These are phyloP conservation scores for Parus major DNA, from an alignment of 2,113 vertebrate genomes.

Conservation along the genomic window DNA sequence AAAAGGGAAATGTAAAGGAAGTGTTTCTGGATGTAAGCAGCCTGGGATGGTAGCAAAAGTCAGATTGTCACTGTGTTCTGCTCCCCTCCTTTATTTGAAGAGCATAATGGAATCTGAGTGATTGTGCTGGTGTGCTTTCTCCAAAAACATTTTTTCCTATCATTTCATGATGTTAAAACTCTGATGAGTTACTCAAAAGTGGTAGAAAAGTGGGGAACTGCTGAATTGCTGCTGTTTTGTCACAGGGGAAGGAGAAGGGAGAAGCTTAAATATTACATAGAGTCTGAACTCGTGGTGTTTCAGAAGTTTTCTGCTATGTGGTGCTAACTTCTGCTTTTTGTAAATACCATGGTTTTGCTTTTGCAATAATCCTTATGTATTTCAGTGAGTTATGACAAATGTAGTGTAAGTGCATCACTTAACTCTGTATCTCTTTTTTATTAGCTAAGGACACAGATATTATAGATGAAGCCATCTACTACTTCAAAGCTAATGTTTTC, in stretches of 20 bases:
- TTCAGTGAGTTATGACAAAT: background rate
- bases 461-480: slow-evolving; percentile 97
- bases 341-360: background rate
- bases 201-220: background rate
- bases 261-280: background rate
- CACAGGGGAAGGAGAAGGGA: background rate
- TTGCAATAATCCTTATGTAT: background rate
- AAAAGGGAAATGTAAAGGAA: background rate
- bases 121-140: background rate
- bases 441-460: slow-evolving; percentile 93
- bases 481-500: slow-evolving; percentile 99
- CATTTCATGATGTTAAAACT: background rate
- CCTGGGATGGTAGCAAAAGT: background rate
- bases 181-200: background rate
- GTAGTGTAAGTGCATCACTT: background rate
- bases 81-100: background rate
- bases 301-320: background rate
- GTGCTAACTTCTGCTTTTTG: background rate
- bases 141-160: background rate
- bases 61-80: background rate
- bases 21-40: background rate
- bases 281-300: background rate
- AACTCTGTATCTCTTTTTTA: slow-evolving; percentile 18
- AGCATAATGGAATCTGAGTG: background rate
- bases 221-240: background rate